A percentile compares a stretch with the other conserved stretches of the same genome.
Conservation (phyloP, 2,888 invertebrate species). For the Drosophila putrida region DNA sequence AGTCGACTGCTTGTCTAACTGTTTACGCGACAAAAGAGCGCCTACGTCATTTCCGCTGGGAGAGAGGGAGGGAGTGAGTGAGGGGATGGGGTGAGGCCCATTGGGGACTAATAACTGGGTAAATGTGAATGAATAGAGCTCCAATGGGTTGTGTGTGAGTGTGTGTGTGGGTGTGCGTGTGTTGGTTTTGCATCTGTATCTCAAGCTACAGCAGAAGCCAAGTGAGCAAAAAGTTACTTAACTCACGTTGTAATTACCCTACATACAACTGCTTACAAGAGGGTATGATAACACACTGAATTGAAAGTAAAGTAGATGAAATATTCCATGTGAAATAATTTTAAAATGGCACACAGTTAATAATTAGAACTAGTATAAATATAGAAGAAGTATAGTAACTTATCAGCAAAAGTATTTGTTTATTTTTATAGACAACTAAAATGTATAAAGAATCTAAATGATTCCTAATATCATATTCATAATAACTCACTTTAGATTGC, state of each 20-base stretch:
- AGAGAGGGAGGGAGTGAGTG: background rate
- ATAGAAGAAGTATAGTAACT: no score
- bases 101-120: slow-evolving; percentile 29
- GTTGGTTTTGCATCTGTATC: slow-evolving; percentile 30
- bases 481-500: background rate
- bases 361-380: no score
- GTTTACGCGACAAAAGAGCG: slow-evolving; percentile 42
- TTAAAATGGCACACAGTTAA: no score
- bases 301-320: no score
- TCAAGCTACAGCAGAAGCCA: slow-evolving; percentile 23
- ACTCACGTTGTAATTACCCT: slow-evolving; percentile 64
- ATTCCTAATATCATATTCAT: background rate
- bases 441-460: background rate
- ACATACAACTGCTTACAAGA: no score
- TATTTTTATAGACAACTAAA: no score
- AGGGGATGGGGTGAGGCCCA: background rate
- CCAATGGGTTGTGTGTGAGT: background rate
- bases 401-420: no score
- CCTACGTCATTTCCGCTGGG: slow-evolving; percentile 61
- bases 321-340: no score
- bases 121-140: slow-evolving; percentile 53
- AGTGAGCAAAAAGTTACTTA: slow-evolving; percentile 61
- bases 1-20: slow-evolving; percentile 53
- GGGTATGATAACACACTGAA: background rate
- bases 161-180: slow-evolving; percentile 8